These are phyloP conservation scores for Adoxophyes honmai DNA, from an alignment of 1,140 invertebrate species.

Conservation along the genomic window DNA sequence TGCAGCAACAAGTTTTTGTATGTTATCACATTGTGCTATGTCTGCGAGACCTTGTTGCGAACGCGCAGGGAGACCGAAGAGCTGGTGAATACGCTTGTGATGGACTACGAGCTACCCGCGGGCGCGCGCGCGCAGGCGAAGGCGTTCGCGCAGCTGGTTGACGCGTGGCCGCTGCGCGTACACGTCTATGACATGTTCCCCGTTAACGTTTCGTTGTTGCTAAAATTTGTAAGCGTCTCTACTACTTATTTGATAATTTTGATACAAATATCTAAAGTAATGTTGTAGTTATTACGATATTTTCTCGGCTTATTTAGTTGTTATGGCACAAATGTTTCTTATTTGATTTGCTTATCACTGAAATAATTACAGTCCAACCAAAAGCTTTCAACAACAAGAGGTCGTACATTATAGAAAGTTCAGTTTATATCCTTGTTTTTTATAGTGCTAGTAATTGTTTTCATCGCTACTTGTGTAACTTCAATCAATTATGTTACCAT, in stretches of 20 bases:
- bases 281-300: no score
- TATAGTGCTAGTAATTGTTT: no score
- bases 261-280: conserved; percentile 16
- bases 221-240: conserved; percentile 12
- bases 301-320: no score
- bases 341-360: no score
- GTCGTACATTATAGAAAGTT: no score
- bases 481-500: no score
- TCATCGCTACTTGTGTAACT: no score
- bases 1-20: conserved; percentile 35
- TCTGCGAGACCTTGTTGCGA: conserved; percentile 5
- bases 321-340: no score
- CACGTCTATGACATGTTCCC: conserved; percentile 18
- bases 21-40: conserved; percentile 30
- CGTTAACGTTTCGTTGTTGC: conserved; percentile 1
- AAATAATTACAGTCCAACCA: no score
- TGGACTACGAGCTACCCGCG: conserved; percentile 12
- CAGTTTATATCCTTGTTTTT: no score
- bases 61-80: conserved; percentile 1
- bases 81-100: conserved; percentile 15
- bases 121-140: conserved; percentile 9
- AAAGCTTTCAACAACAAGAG: no score
- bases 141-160: conserved; percentile 16
- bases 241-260: conserved; percentile 17
- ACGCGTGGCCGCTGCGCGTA: conserved; percentile 13